A percentile compares a stretch with the other conserved stretches of the same genome.
These are phyloP conservation scores for Diploptera punctata DNA, from an alignment of 2,888 invertebrate species.

Conservation along the genomic window DNA sequence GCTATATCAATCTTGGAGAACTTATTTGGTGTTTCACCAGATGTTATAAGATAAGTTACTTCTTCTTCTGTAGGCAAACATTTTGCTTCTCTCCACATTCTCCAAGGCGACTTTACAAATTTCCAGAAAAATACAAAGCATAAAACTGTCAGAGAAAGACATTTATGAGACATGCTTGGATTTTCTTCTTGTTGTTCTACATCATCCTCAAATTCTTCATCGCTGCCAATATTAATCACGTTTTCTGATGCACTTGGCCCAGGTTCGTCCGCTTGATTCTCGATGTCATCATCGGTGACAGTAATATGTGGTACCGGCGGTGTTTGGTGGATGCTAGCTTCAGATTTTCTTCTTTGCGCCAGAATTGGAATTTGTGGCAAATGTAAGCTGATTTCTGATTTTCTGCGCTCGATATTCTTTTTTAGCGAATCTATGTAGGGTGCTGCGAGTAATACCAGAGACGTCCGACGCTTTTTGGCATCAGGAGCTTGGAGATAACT, in stretches of 20 bases:
- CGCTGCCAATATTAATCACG: neutral
- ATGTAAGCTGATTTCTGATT: constrained; percentile 23
- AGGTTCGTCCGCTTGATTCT: neutral
- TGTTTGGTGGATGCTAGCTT: neutral
- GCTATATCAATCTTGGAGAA: constrained; percentile 62
- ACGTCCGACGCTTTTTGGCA: neutral
- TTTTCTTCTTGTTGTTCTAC: neutral
- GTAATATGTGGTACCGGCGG: neutral
- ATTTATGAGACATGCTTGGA: too few relatives aligned
- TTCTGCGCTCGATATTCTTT: constrained; percentile 4
- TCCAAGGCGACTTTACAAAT: constrained; percentile 33
- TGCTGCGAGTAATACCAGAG: neutral
- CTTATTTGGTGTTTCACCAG: constrained; percentile 47
- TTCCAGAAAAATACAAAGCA: neutral
- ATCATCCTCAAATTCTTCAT: constrained; percentile 39
- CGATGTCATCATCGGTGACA: neutral
- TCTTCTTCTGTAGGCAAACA: constrained; percentile 45
- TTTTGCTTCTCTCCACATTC: constrained; percentile 38
- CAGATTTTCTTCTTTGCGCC: constrained; percentile 1
- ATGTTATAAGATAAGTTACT: constrained; percentile 41
- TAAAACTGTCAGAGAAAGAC: too few relatives aligned
- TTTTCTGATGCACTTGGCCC: neutral
- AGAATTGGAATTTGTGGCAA: neutral
- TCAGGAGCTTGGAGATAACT: neutral
- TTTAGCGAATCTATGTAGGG: constrained; percentile 6